phyloP scores from a whole-genome alignment of 2,113 vertebrate genomes.

The Urocitellus parryii region DNA sequence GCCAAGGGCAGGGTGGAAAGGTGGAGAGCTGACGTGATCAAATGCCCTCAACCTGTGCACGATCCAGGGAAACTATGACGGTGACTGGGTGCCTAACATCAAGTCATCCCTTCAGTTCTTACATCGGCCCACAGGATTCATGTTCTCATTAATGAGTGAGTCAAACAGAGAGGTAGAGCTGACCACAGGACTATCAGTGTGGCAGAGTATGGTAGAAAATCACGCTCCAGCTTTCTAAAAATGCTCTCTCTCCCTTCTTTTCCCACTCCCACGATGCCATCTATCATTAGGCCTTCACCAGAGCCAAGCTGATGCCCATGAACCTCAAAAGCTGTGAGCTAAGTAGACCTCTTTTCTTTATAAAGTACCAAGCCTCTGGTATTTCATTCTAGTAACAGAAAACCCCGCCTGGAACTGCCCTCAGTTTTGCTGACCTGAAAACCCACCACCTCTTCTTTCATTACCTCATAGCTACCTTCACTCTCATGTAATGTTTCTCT shows the following conservation, averaged over 20 bases:
- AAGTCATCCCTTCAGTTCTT: background rate
- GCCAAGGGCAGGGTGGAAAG: background rate
- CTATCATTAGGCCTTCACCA: background rate
- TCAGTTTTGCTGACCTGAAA: background rate
- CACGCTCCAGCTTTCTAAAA: no score
- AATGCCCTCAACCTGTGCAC: background rate
- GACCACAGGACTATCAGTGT: background rate
- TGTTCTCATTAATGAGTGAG: background rate
- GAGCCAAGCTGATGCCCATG: background rate
- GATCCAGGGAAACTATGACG: background rate
- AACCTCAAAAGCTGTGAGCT: background rate
- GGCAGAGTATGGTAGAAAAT: background rate
- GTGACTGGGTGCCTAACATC: background rate
- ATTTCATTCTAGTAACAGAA: background rate
- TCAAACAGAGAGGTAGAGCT: background rate
- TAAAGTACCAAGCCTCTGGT: background rate
- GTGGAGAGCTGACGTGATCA: background rate
- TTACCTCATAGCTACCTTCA: no score
- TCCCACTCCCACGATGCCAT: background rate
- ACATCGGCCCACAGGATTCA: background rate
- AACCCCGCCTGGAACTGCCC: background rate
- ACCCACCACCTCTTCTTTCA: background rate
- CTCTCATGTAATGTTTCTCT: background rate
- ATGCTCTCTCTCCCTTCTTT: background rate
- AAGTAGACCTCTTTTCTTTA: background rate